Evolutionary conservation across 2,797 vertebrate genomes (phyloP).

Genomic region (Nyctalus aviator): DNA sequence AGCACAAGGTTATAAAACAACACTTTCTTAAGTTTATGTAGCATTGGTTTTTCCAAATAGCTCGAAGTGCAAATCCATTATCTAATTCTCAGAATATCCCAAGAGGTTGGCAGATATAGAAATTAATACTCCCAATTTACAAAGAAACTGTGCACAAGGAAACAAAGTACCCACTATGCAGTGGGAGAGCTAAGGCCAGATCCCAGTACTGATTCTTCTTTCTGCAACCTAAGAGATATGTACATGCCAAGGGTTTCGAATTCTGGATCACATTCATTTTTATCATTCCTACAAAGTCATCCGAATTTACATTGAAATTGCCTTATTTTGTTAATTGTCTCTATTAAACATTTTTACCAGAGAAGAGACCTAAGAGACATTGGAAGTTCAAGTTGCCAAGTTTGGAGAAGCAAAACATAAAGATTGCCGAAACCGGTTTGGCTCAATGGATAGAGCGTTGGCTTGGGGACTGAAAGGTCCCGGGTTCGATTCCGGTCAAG

Average conservation of each 20-base stretch:
- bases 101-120: background rate
- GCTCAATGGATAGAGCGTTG: no score
- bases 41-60: background rate
- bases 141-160: background rate
- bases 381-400: background rate
- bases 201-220: background rate
- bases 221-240: background rate
- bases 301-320: background rate
- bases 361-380: background rate
- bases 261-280: background rate
- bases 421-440: no score
- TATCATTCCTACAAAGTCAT: constrained; percentile 4
- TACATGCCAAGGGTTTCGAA: background rate
- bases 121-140: background rate
- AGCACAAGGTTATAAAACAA: constrained; percentile 44
- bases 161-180: background rate
- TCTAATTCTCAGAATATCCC: constrained; percentile 17
- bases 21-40: background rate
- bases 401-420: background rate
- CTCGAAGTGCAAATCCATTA: constrained; percentile 35
- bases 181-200: background rate
- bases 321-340: background rate
- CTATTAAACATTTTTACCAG: background rate
- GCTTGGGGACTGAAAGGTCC: no score
- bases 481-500: no score